Percentiles rank a stretch among this genome's conserved stretches.
These are phyloP conservation scores for Zapus hudsonius DNA, from an alignment of 2,113 vertebrate genomes.

Conservation along the genomic window DNA sequence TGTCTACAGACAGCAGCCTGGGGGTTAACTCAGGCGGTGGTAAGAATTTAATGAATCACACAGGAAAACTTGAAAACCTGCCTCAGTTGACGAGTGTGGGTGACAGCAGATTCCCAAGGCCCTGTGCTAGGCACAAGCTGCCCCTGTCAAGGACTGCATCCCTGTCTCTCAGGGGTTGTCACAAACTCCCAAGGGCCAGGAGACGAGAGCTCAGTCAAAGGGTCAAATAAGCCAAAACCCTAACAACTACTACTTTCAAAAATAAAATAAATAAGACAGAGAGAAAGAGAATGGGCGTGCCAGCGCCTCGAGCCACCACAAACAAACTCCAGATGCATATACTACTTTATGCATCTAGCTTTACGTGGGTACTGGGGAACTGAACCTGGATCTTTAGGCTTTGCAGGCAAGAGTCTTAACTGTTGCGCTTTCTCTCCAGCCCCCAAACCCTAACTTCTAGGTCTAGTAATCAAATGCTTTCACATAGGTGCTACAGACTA, in stretches of 20 bases:
- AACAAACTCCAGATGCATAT: too few relatives aligned
- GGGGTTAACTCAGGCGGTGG: neutral
- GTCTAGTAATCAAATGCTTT: neutral
- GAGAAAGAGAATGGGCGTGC: too few relatives aligned
- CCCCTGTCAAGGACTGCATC: neutral
- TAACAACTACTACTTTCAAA: too few relatives aligned
- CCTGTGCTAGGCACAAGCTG: neutral
- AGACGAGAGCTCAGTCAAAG: neutral
- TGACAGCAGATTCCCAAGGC: neutral
- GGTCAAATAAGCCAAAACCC: neutral
- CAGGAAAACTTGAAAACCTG: neutral
- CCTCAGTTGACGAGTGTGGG: accelerated
- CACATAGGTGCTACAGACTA: neutral
- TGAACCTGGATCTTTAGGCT: too few relatives aligned
- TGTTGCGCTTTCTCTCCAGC: too few relatives aligned
- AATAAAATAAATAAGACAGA: too few relatives aligned
- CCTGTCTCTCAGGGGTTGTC: too few relatives aligned
- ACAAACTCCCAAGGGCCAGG: neutral
- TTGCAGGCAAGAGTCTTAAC: too few relatives aligned
- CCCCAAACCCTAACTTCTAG: neutral
- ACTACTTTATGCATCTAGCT: too few relatives aligned
- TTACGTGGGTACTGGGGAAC: too few relatives aligned
- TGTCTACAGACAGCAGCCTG: neutral
- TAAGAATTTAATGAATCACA: neutral
- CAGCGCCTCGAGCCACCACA: too few relatives aligned